These are phyloP conservation scores for Eupithecia abbreviata DNA, from an alignment of 2,888 invertebrate species.

Conservation along the genomic window DNA sequence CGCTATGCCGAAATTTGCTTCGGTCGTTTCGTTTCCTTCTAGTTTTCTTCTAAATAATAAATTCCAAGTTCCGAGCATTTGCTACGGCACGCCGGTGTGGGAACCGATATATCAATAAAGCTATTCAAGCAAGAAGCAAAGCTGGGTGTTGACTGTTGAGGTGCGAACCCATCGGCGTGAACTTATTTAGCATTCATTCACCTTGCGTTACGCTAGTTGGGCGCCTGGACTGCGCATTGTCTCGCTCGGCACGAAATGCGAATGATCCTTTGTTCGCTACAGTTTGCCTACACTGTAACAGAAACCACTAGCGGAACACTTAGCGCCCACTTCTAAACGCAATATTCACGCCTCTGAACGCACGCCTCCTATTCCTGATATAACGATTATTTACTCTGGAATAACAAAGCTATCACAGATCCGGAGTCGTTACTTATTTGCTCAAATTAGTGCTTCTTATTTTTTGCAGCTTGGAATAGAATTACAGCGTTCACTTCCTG, in stretches of 20 bases:
- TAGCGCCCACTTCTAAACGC: constrained; percentile 71
- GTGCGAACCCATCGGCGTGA: constrained; percentile 57
- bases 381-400: constrained; percentile 68
- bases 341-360: constrained; percentile 63
- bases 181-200: constrained; percentile 78
- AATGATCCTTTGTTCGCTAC: constrained; percentile 79
- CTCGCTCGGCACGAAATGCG: constrained; percentile 67
- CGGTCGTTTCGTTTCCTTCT: constrained; percentile 51
- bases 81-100: constrained; percentile 39
- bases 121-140: constrained; percentile 45
- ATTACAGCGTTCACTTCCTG: constrained; percentile 50
- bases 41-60: constrained; percentile 41
- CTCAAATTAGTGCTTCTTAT: constrained; percentile 49
- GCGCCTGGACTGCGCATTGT: constrained; percentile 72
- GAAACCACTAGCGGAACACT: constrained; percentile 68
- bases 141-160: constrained; percentile 48
- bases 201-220: constrained; percentile 75
- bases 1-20: constrained; percentile 42
- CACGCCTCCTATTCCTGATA: constrained; percentile 60
- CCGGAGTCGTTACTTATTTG: constrained; percentile 60
- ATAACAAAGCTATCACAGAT: constrained; percentile 62
- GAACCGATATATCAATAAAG: constrained; percentile 41
- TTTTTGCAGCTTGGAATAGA: constrained; percentile 37
- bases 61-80: constrained; percentile 31
- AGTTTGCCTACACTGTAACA: constrained; percentile 72